A percentile compares a stretch with the other conserved stretches of the same genome.
phyloP scores from a whole-genome alignment of 2,888 invertebrate genomes.

The Unio pictorum region DNA sequence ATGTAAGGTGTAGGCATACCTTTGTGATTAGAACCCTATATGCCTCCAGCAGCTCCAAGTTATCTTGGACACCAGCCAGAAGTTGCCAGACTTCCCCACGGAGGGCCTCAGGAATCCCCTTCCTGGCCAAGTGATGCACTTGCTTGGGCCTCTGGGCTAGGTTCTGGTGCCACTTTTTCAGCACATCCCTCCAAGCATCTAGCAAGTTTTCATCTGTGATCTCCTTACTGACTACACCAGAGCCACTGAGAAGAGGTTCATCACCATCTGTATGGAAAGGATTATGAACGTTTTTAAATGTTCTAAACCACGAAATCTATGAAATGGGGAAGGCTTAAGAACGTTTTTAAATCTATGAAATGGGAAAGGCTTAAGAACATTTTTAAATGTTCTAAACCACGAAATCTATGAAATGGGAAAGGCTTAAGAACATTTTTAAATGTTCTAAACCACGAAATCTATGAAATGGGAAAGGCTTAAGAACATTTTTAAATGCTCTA shows the following conservation, averaged over 20 bases:
- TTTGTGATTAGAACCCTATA: slow-evolving; percentile 94
- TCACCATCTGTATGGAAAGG: slow-evolving; percentile 70
- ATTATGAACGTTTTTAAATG: too few relatives aligned
- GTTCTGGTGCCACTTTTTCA: slow-evolving; percentile 70
- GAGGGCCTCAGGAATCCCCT: slow-evolving; percentile 94
- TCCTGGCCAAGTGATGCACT: slow-evolving; percentile 65
- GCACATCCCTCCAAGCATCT: slow-evolving; percentile 92
- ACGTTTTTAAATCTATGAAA: neutral
- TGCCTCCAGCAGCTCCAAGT: slow-evolving; percentile 82
- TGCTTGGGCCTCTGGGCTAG: slow-evolving; percentile 79
- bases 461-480: too few relatives aligned
- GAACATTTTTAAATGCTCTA: too few relatives aligned
- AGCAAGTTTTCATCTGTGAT: slow-evolving; percentile 90
- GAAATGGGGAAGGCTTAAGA: too few relatives aligned
- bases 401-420: too few relatives aligned
- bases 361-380: neutral
- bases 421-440: too few relatives aligned
- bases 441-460: too few relatives aligned
- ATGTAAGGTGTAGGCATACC: slow-evolving; percentile 73
- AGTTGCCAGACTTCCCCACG: slow-evolving; percentile 98
- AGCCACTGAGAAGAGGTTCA: slow-evolving; percentile 97
- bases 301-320: too few relatives aligned
- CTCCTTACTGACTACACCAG: slow-evolving; percentile 96
- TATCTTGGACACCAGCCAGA: slow-evolving; percentile 87
- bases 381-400: too few relatives aligned